phyloP scores from a whole-genome alignment of 2,888 invertebrate species.

The Adela reaumurella region DNA sequence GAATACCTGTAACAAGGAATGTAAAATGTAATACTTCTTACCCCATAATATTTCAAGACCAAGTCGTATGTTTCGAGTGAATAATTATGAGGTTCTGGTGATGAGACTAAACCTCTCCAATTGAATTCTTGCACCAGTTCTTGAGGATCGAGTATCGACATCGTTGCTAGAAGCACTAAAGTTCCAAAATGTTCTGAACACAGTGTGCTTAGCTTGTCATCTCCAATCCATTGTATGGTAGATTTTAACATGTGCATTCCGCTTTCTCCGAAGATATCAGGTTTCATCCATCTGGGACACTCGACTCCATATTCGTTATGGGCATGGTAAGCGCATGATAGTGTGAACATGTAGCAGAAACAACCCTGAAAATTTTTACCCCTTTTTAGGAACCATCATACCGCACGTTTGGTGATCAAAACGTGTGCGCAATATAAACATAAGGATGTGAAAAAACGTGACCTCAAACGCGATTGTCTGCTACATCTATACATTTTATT shows the following conservation, averaged over 20 bases:
- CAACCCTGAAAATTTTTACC: conserved; percentile 28
- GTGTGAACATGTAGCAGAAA: conserved; percentile 30
- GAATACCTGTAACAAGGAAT: too few relatives aligned
- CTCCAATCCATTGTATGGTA: conserved; percentile 27
- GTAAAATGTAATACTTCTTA: conserved; percentile 25
- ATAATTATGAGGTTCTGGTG: conserved; percentile 34
- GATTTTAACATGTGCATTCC: conserved; percentile 27
- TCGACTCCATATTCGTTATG: conserved; percentile 27
- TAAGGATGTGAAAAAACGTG: too few relatives aligned
- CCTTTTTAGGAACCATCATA: too few relatives aligned
- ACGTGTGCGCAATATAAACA: too few relatives aligned
- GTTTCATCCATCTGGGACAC: conserved; percentile 2
- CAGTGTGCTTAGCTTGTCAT: conserved; percentile 32
- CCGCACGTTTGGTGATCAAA: too few relatives aligned
- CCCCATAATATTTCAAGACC: conserved; percentile 43
- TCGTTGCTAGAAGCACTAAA: conserved; percentile 27
- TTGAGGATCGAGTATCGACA: conserved; percentile 30
- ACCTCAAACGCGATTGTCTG: too few relatives aligned
- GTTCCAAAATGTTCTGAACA: conserved; percentile 37
- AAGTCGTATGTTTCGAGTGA: conserved; percentile 28
- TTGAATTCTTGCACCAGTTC: conserved; percentile 23
- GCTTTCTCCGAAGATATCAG: not conserved
- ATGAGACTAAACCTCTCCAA: conserved; percentile 23
- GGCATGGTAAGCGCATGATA: conserved; percentile 38
- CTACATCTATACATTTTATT: too few relatives aligned